These are phyloP conservation scores for Neocrepidodera transversa DNA, from an alignment of 2,888 invertebrate species.

Conservation along the genomic window DNA sequence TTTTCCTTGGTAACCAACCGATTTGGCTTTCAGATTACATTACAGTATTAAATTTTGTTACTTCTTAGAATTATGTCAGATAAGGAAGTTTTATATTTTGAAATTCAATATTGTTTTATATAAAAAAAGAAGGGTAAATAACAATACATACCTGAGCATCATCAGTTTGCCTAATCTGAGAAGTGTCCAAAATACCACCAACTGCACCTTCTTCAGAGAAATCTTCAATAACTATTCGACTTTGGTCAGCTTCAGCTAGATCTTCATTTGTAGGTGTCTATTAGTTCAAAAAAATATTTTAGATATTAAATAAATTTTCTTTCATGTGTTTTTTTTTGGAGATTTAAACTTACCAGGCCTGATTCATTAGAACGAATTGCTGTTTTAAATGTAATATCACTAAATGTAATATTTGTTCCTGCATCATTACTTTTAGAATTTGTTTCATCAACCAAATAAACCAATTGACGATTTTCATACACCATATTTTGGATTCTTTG, in stretches of 20 bases:
- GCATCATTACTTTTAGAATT: not conserved
- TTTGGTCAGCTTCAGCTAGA: conserved; percentile 82
- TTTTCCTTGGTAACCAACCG: too few species aligned
- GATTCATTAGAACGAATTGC: not conserved
- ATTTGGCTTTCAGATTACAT: too few species aligned
- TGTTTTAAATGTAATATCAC: not conserved
- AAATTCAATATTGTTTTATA: too few species aligned
- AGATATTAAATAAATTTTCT: not conserved
- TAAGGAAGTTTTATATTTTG: too few species aligned
- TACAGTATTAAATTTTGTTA: too few species aligned
- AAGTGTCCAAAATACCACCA: conserved; percentile 51
- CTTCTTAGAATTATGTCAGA: too few species aligned
- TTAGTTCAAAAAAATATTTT: conserved; percentile 6
- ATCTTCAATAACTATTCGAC: conserved; percentile 61
- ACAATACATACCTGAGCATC: conserved; percentile 39
- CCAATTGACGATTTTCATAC: not conserved
- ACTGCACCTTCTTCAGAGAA: conserved; percentile 57
- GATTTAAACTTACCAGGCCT: not conserved
- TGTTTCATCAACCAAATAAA: not conserved
- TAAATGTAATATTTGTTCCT: not conserved
- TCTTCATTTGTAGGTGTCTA: conserved; percentile 72
- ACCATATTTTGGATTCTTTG: conserved; percentile 2
- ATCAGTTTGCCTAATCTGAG: conserved; percentile 20
- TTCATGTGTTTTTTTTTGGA: not conserved
- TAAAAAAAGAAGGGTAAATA: too few species aligned